phyloP scores from a whole-genome alignment of 2,113 vertebrate genomes.

The Phylloscopus whistleri region DNA sequence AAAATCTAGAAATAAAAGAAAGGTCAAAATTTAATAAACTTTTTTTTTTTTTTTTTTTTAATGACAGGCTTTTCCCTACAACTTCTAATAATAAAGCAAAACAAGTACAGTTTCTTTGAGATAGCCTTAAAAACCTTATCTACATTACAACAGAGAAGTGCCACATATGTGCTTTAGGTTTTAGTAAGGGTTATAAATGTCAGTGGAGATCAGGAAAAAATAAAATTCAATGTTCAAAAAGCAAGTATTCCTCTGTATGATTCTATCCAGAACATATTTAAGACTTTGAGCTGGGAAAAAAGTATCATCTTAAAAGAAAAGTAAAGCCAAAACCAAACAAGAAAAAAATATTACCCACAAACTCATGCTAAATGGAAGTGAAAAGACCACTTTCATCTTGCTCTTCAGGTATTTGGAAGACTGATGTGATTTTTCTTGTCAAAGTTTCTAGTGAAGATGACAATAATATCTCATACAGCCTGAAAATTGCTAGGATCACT shows the following conservation, averaged over 20 bases:
- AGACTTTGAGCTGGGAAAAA: neutral
- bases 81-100: neutral
- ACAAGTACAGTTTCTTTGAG: neutral
- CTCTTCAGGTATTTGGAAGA: neutral
- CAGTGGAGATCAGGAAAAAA: neutral
- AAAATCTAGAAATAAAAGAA: neutral
- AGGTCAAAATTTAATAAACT: neutral
- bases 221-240: slow-evolving; percentile 12
- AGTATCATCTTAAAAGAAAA: neutral
- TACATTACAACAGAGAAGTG: neutral
- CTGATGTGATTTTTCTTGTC: neutral
- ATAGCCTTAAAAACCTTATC: neutral
- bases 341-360: neutral
- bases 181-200: slow-evolving; percentile 9
- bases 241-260: neutral
- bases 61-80: neutral
- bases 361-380: neutral
- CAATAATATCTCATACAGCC: neutral
- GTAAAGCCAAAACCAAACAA: neutral
- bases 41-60: neutral
- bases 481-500: neutral
- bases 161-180: neutral
- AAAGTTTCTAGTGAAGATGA: neutral
- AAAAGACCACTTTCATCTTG: slow-evolving; percentile 13
- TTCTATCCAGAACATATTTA: neutral